Evolutionary conservation across 2,113 vertebrate species (phyloP), one percentile per base, ranked within the genome.

Genomic region (Oreocharis arfaki): DNA sequence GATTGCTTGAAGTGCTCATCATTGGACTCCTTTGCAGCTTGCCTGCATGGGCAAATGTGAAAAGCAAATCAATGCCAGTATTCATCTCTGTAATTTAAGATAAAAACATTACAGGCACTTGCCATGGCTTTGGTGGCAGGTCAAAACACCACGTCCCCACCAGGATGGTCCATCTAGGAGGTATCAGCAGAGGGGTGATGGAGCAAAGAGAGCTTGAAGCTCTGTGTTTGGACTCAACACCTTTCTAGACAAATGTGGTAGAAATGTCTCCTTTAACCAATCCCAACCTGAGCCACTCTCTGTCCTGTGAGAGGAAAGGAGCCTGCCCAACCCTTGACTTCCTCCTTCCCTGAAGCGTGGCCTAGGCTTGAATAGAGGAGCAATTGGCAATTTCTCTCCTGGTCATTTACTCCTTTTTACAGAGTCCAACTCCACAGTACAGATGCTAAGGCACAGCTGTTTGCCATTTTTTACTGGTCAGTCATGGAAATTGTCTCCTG

Each of bases 371-470:
- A 55, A 33, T 2, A 60, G 53, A 81, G 52, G 46, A 89, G 50
- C 52, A 71, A 56, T 28, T 3, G n/a, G 76, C 44, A 49, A 15
- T 64, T 87, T 93, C 70, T 50, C 7, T 65, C 94, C 77, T 67
- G 80, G 50, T 85, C 64, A 50, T 95, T 95, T 49, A 20, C 49
- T 89, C 64, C 64, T 89, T 63, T 26, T 37, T 35, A 4, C 69
- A 59, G 71, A 44, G 32, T 49, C 23, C 0, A 5, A 8, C 23
- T 89, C 47, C 14, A 11, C 84, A 87, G 90, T 91, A 70, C 94
- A 97, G 96, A 96, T 97, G 96, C 93, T 91, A 89, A 96, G 23
- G 81, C 85, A 90, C 97, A 98, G 97, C 92, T 98, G 97, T 89
- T 97, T 86, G 60, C 77, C 68, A 65, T 83, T 94, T 91, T 94